Evolutionary conservation across 2,888 invertebrate species (phyloP).

Genomic region (Gandaritis pyraliata): DNA sequence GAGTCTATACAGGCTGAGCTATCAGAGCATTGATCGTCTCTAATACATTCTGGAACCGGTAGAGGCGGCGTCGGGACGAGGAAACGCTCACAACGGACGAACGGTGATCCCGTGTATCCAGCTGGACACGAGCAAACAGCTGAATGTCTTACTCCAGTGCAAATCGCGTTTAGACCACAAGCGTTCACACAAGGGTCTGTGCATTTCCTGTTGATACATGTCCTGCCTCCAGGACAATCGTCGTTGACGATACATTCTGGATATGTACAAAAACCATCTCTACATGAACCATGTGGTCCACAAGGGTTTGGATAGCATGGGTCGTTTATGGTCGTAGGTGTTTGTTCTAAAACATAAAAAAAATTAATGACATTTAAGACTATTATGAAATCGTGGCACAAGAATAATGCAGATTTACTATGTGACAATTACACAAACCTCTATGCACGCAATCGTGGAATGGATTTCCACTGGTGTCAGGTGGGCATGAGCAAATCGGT

Average conservation of each 20-base stretch:
- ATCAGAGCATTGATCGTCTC: conserved; percentile 91
- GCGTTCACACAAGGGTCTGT: conserved; percentile 92
- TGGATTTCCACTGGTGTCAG: conserved; percentile 90
- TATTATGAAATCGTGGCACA: neutral
- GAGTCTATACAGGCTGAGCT: conserved; percentile 92
- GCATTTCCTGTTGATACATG: conserved; percentile 93
- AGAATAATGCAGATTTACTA: neutral
- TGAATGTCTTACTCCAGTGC: conserved; percentile 88
- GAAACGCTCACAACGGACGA: conserved; percentile 87
- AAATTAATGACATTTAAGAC: neutral
- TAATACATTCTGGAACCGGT: conserved; percentile 90
- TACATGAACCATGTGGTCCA: conserved; percentile 88
- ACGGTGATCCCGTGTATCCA: conserved; percentile 91
- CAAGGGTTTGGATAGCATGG: conserved; percentile 90
- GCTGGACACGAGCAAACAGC: conserved; percentile 92
- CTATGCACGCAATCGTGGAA: conserved; percentile 86
- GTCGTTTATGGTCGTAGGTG: conserved; percentile 72
- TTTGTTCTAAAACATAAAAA: conserved; percentile 52
- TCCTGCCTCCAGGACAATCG: conserved; percentile 92
- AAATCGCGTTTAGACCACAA: conserved; percentile 94
- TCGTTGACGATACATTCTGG: conserved; percentile 95
- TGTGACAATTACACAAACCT: conserved; percentile 50
- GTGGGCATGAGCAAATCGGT: conserved; percentile 91
- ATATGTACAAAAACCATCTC: conserved; percentile 87
- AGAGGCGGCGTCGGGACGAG: conserved; percentile 62